Percentiles rank a stretch among this genome's conserved stretches.
Evolutionary conservation across 2,797 vertebrate species (phyloP).

Genomic region (Myioborus melanocephalus): DNA sequence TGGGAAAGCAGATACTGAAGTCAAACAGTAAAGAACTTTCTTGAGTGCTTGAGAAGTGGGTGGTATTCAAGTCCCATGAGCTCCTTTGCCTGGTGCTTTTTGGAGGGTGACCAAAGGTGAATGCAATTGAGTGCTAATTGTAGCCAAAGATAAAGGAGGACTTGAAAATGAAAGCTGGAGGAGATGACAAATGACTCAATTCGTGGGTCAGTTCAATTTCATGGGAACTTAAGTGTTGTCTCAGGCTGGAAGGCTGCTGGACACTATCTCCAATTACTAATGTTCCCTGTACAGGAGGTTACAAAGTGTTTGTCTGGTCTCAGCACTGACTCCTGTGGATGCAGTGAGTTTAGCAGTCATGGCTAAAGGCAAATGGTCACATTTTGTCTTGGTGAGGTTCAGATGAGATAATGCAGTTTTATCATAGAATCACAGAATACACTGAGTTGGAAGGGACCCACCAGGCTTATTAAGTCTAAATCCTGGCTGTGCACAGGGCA

Average conservation of each 20-base stretch:
- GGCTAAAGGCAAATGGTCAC: neutral
- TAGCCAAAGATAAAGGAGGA: conserved; percentile 40
- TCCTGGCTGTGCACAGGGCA: neutral
- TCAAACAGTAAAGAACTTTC: conserved; percentile 27
- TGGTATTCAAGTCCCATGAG: conserved; percentile 29
- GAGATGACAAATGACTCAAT: conserved; percentile 26
- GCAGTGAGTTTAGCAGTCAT: neutral
- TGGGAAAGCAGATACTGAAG: conserved; percentile 31
- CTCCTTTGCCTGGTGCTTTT: conserved; percentile 20
- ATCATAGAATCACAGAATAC: neutral
- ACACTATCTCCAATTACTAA: neutral
- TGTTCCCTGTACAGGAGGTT: neutral
- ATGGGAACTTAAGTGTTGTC: neutral
- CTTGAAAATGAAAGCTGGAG: conserved; percentile 51
- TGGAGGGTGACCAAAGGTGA: conserved; percentile 58
- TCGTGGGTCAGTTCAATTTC: neutral
- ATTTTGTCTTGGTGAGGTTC: neutral
- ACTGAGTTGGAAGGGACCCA: neutral
- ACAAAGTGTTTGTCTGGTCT: neutral
- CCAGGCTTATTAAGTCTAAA: neutral
- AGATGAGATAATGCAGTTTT: neutral
- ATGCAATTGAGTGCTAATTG: conserved; percentile 13
- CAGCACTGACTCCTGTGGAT: neutral
- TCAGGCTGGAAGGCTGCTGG: neutral
- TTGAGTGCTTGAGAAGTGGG: conserved; percentile 34